phyloP scores from a whole-genome alignment of 2,888 invertebrate genomes.

The Ernsta delagoae region DNA sequence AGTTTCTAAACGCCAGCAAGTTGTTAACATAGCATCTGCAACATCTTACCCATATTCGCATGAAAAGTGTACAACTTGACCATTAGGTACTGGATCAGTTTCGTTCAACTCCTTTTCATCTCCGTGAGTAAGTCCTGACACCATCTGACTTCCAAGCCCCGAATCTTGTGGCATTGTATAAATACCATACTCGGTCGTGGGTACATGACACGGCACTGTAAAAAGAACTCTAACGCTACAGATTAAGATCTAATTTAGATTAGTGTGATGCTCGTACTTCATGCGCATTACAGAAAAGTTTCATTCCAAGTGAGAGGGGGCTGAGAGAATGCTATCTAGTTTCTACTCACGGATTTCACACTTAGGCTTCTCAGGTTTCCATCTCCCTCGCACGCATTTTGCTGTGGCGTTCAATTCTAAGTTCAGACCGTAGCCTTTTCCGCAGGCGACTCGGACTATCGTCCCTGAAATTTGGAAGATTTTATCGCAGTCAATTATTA shows the following conservation, averaged over 20 bases:
- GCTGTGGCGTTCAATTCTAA: slow-evolving; percentile 90
- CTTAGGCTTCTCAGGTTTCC: slow-evolving; percentile 92
- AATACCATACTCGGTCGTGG: slow-evolving; percentile 88
- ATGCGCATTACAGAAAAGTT: slow-evolving; percentile 39
- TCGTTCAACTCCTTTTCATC: slow-evolving; percentile 85
- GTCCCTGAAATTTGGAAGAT: slow-evolving; percentile 76
- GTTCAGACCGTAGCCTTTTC: slow-evolving; percentile 91
- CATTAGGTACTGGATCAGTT: slow-evolving; percentile 86
- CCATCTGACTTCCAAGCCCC: slow-evolving; percentile 50
- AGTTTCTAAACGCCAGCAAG: too few relatives aligned
- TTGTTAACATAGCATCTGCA: too few relatives aligned
- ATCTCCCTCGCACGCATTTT: slow-evolving; percentile 92
- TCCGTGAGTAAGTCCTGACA: slow-evolving; percentile 58
- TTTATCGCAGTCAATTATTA: too few relatives aligned
- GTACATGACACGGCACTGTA: slow-evolving; percentile 89
- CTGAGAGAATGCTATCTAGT: slow-evolving; percentile 9
- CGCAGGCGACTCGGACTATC: slow-evolving; percentile 90
- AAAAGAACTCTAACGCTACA: slow-evolving; percentile 35
- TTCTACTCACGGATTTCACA: slow-evolving; percentile 90
- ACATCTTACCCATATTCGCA: slow-evolving; percentile 88
- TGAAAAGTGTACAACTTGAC: slow-evolving; percentile 90
- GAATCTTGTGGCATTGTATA: slow-evolving; percentile 83
- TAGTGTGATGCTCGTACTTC: slow-evolving; percentile 17
- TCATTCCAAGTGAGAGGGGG: slow-evolving; percentile 38
- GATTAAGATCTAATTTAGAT: slow-evolving; percentile 29